phyloP scores from a whole-genome alignment of 2,888 invertebrate species.

The Perithous albicinctus region DNA sequence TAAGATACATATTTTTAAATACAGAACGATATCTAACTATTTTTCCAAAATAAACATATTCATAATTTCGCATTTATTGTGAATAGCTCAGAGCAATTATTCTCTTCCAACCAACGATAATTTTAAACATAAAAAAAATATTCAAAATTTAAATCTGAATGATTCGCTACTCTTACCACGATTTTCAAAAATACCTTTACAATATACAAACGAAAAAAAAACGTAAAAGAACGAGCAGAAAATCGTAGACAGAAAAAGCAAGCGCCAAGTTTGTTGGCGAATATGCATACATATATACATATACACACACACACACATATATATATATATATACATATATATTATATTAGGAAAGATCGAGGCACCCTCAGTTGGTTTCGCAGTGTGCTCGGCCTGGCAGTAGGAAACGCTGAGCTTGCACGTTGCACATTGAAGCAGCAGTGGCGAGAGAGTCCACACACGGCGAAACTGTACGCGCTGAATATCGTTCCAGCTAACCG shows the following conservation, averaged over 20 bases:
- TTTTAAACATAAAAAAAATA: no score
- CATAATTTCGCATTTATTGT: no score
- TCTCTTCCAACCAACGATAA: no score
- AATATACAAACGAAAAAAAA: no score
- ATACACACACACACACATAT: neutral
- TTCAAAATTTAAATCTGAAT: no score
- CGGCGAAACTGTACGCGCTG: slow-evolving; percentile 74
- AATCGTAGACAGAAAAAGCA: slow-evolving; percentile 28
- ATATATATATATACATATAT: neutral
- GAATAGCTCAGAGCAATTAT: no score
- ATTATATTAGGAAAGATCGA: slow-evolving; percentile 19
- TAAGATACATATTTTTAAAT: no score
- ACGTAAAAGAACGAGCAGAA: slow-evolving; percentile 2
- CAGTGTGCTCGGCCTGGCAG: slow-evolving; percentile 65
- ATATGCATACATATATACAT: slow-evolving; percentile 12
- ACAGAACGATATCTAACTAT: no score
- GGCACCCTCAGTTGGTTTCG: slow-evolving; percentile 25
- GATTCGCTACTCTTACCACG: no score
- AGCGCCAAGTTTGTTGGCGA: slow-evolving; percentile 68
- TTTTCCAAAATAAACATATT: no score
- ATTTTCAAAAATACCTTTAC: no score
- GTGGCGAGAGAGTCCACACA: slow-evolving; percentile 41
- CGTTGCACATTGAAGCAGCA: slow-evolving; percentile 72
- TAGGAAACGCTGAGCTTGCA: slow-evolving; percentile 78
- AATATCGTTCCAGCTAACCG: slow-evolving; percentile 74